phyloP scores from a whole-genome alignment of 1,140 invertebrate species.

The Heliconius melpomene region DNA sequence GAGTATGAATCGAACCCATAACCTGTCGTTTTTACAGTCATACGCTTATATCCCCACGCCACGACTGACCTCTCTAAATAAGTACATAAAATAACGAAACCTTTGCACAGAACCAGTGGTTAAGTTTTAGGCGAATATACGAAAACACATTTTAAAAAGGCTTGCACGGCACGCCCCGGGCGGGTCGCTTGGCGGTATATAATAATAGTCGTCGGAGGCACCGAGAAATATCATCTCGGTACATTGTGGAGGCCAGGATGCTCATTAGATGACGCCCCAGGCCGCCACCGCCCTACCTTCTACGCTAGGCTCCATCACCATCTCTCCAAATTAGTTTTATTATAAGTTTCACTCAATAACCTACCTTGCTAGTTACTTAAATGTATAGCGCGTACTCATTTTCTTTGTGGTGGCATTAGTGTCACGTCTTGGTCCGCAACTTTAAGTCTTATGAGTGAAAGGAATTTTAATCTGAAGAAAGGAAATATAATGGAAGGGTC shows the following conservation, averaged over 20 bases:
- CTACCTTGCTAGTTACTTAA: constrained; percentile 42
- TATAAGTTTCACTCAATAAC: constrained; percentile 49
- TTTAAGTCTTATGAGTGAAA: constrained; percentile 7
- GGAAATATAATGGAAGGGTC: constrained; percentile 11
- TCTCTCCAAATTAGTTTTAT: constrained; percentile 72
- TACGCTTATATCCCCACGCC: too few species aligned
- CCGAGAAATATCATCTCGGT: constrained; percentile 72
- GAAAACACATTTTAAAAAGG: constrained; percentile 70
- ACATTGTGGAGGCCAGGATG: constrained; percentile 74
- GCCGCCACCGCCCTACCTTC: constrained; percentile 57
- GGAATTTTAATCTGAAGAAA: constrained; percentile 16
- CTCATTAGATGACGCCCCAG: constrained; percentile 74
- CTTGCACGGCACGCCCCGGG: constrained; percentile 60
- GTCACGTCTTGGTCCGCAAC: constrained; percentile 10
- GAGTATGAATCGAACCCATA: too few species aligned
- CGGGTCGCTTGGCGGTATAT: constrained; percentile 63
- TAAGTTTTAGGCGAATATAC: constrained; percentile 60
- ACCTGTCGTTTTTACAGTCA: too few species aligned
- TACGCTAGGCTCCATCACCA: constrained; percentile 50
- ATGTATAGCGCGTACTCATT: constrained; percentile 24
- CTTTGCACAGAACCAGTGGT: constrained; percentile 59
- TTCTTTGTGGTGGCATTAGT: constrained; percentile 14
- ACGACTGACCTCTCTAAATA: too few species aligned
- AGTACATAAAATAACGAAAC: constrained; percentile 4
- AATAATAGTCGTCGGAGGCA: constrained; percentile 70